These are phyloP conservation scores for Galbula dea DNA, from an alignment of 2,113 vertebrate genomes.

Conservation along the genomic window DNA sequence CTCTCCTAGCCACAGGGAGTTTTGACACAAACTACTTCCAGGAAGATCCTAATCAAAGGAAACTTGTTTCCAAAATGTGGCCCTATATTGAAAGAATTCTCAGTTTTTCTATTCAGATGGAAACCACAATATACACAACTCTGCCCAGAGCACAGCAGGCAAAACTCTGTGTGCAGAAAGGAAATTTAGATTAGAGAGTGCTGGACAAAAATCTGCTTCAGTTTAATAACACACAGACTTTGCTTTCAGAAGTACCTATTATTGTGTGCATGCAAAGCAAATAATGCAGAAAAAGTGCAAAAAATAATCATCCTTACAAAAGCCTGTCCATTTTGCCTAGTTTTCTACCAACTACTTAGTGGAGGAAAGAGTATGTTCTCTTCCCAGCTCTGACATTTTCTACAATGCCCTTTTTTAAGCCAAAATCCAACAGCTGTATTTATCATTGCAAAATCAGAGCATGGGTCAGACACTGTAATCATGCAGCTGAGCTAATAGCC, in stretches of 20 bases:
- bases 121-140: background rate
- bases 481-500: background rate
- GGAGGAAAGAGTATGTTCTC: background rate
- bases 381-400: background rate
- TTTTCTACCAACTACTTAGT: background rate
- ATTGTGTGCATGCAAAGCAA: background rate
- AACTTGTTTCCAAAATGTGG: background rate
- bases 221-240: background rate
- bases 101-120: background rate
- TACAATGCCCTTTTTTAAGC: background rate
- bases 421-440: constrained; percentile 8
- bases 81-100: background rate
- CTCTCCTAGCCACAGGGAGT: background rate
- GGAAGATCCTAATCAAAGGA: background rate
- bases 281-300: background rate
- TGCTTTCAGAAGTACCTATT: background rate
- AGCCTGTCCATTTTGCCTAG: background rate
- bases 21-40: background rate
- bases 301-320: background rate
- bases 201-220: background rate
- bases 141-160: background rate
- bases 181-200: background rate
- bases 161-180: background rate
- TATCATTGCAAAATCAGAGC: background rate
- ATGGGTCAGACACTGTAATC: background rate